Base-by-base conservation (phyloP, 2,113 vertebrate species). In the Ailurus styani region DNA sequence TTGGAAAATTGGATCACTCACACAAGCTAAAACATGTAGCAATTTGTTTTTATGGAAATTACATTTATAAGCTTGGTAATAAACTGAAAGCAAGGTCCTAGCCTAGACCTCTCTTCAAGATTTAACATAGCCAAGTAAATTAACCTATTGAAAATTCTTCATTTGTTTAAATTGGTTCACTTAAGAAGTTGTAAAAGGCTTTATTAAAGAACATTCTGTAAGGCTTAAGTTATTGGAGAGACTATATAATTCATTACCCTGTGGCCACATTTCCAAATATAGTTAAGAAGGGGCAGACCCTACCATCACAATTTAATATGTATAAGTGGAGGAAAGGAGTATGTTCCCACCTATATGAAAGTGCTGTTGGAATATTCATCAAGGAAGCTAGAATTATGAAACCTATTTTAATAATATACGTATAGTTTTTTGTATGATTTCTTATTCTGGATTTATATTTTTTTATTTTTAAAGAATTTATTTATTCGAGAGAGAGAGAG, bases 11-110 rank as follows among this genome's bases (percentile, higher is more conserved):
- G 77, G 27, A 50, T 91, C 57, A 42, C 70, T 91, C 78, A 34
- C 57, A 68, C 2, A 27, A 70, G 64, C 55, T 87, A 57, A 98
- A 82, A 55, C 64, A 50, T 54, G 70, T 42, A 20, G 52, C 82
- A 50, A 85, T 85, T 95, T 95, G 18, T 60, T 96, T 87, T 85
- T 68, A 78, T 60, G 52, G 82, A 85, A 96, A 93, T 94, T 81
- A 27, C 14, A 34, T 47, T 70, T 90, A 25, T 60, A 72, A 77
- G 81, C 52, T 66, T 57, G 47, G 77, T 73, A 83, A 86, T 82
- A 78, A 81, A 68, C 37, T n/a, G 5, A 82, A 91, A 68, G 15
- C 47, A 78, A 47, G 57, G 40, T 88, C 81, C 64, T 57, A 66
- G 82, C 78, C 57, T 73, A 37, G 64, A 52, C 42, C 34, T 81